phyloP scores from a whole-genome alignment of 2,888 invertebrate genomes.

The Leptopilina syphax region DNA sequence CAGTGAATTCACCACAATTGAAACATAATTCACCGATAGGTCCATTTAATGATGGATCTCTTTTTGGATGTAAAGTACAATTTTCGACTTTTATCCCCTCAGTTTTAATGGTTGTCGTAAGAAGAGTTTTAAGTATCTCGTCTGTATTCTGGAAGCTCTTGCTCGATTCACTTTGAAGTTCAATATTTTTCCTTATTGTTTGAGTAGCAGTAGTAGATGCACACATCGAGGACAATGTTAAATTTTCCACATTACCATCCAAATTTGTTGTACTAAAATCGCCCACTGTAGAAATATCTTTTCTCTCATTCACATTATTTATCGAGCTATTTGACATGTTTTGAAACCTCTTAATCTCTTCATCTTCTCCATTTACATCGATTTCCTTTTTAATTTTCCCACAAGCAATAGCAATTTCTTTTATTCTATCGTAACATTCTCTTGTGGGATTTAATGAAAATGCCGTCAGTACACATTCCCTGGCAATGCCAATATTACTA shows the following conservation, averaged over 20 bases:
- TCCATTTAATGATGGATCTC: constrained; percentile 51
- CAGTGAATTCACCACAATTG: constrained; percentile 66
- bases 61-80: constrained; percentile 60
- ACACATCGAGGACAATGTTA: constrained; percentile 45
- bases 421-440: constrained; percentile 80
- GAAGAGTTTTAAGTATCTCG: constrained; percentile 65
- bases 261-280: constrained; percentile 38
- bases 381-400: constrained; percentile 76
- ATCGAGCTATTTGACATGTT: constrained; percentile 29
- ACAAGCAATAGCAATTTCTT: constrained; percentile 78
- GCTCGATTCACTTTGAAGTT: constrained; percentile 58
- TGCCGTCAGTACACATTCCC: constrained; percentile 86
- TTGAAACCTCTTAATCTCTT: constrained; percentile 35
- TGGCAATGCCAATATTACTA: constrained; percentile 80
- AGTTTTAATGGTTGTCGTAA: constrained; percentile 62
- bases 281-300: constrained; percentile 29
- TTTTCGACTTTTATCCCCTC: constrained; percentile 47
- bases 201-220: constrained; percentile 32
- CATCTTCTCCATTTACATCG: constrained; percentile 50
- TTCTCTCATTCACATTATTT: constrained; percentile 41
- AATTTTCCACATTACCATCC: constrained; percentile 26
- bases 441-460: constrained; percentile 86
- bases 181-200: constrained; percentile 53
- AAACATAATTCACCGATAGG: constrained; percentile 67
- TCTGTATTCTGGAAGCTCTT: constrained; percentile 65